Base-by-base conservation (phyloP, 2,113 vertebrate genomes). In the Notarius lentiginosus region DNA sequence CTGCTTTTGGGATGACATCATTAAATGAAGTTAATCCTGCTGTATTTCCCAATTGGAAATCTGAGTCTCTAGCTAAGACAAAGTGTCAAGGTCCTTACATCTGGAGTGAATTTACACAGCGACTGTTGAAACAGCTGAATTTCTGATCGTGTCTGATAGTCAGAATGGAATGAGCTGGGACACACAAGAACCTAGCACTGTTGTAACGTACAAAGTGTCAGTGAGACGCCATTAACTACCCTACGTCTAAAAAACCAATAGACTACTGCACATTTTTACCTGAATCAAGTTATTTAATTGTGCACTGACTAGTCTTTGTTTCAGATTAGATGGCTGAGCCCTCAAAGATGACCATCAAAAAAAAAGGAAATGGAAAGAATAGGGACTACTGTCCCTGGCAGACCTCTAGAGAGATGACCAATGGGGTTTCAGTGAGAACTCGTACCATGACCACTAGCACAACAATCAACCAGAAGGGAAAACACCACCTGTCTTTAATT, bases 401-500 rank as follows among this genome's bases (percentile, higher is more conserved):
- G 7, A 72, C 34, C 53, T 68, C 85, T 30, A 51, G 66, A 55
- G 53, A 73, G 7, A 30, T 73, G 79, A 82, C 79, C 63, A 17
- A 22, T 66, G 88, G 76, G 88, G 87, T 53, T 76, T 55, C 20
- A 49, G 53, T 17, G 79, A 87, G 70, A 47, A 65, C 47, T 90
- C 80, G 58, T 47, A 73, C 83, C 70, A 76, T 53, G 84, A 79
- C 86, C 65, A 83, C 63, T 24, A 61, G 55, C 51, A 83, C 82
- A 66, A 80, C 86, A 86, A 86, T 65, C 55, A 49, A 41, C 73
- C 82, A 18, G 49, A 41, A 51, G 60, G 60, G 68, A 79, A 87
- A 85, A 88, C 80, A 88, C 75, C 58, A 30, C 63, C 65, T 20
- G 60, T 76, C 63, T 87, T 63, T 90, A 91, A 90, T 91, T 91